phyloP scores from a whole-genome alignment of 2,113 vertebrate genomes.

The Anthoscopus minutus region DNA sequence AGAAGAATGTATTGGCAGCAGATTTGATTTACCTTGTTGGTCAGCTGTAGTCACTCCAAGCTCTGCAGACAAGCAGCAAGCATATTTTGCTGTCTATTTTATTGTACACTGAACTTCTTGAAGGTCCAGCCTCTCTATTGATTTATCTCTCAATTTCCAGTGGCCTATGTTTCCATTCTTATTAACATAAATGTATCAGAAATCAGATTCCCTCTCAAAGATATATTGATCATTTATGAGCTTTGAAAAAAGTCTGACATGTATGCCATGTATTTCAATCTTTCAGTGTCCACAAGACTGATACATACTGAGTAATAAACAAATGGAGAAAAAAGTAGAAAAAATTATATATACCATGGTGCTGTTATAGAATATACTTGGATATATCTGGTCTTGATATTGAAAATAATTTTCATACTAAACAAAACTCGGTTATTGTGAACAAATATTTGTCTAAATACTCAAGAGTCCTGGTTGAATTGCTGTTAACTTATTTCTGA shows the following conservation, averaged over 20 bases:
- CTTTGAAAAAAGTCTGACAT: slow-evolving; percentile 29
- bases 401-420: not conserved
- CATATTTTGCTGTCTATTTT: slow-evolving; percentile 55
- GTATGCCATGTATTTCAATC: not conserved
- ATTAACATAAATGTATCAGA: slow-evolving; percentile 63
- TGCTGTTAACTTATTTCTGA: not conserved
- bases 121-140: slow-evolving; percentile 62
- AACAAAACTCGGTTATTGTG: not conserved
- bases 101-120: slow-evolving; percentile 45
- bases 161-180: slow-evolving; percentile 47
- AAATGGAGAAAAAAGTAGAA: not conserved
- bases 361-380: not conserved
- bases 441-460: not conserved
- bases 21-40: slow-evolving; percentile 79
- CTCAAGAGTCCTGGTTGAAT: not conserved
- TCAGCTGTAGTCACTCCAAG: slow-evolving; percentile 70
- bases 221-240: slow-evolving; percentile 49
- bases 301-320: not conserved
- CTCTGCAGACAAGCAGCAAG: slow-evolving; percentile 63
- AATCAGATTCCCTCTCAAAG: slow-evolving; percentile 52
- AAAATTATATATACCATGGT: not conserved
- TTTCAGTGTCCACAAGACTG: not conserved
- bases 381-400: not conserved
- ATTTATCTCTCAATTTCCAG: slow-evolving; percentile 66
- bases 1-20: slow-evolving; percentile 78